Conservation (phyloP, 2,797 vertebrate species). For the Menidia menidia region DNA sequence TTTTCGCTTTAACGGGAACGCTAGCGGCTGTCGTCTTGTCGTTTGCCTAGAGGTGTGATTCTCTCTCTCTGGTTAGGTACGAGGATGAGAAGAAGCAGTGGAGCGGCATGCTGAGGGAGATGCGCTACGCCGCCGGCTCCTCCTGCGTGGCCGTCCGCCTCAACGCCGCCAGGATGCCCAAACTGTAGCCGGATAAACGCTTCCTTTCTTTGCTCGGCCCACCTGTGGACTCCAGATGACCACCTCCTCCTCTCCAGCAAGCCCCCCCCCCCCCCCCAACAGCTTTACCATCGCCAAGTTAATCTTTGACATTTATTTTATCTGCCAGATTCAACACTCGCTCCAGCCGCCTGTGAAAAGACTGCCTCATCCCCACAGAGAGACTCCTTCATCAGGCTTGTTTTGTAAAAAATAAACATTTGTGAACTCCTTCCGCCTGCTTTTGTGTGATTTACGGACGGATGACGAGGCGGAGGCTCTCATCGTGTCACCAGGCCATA, state of each 20-base stretch:
- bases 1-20: conserved; percentile 34
- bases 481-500: not conserved
- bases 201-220: conserved; percentile 2
- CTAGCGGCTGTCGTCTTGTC: not conserved
- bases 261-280: conserved; percentile 23
- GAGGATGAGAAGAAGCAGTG: conserved; percentile 97
- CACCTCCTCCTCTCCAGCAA: conserved; percentile 5
- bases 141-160: conserved; percentile 92
- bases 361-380: conserved; percentile 25
- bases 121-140: conserved; percentile 94
- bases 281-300: conserved; percentile 17
- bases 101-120: conserved; percentile 96
- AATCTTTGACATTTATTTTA: conserved; percentile 55
- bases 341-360: conserved; percentile 51
- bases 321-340: conserved; percentile 45
- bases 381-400: conserved; percentile 61
- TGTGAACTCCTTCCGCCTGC: conserved; percentile 49
- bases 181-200: conserved; percentile 83
- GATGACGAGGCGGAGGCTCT: too few species aligned
- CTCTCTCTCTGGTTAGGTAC: conserved; percentile 80
- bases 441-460: conserved; percentile 19
- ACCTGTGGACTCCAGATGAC: conserved; percentile 3
- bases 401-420: conserved; percentile 84
- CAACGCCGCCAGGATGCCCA: conserved; percentile 94
- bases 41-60: not conserved